Evolutionary conservation across 2,797 vertebrate genomes (phyloP).

Genomic region (Amphiprion clarkii): DNA sequence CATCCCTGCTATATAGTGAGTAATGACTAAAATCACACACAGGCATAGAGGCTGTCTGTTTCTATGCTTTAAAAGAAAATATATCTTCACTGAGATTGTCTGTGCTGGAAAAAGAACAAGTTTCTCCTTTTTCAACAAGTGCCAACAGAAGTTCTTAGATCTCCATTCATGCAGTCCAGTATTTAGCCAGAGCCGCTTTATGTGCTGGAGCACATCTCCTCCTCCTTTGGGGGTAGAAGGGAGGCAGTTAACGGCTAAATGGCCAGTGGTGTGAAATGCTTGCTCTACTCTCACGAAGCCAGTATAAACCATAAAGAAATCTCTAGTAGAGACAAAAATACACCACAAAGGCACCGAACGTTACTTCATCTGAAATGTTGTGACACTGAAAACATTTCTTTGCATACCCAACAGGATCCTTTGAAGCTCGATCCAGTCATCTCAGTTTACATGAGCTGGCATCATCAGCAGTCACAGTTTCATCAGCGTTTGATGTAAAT

Average conservation of each 20-base stretch:
- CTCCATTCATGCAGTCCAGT: constrained; percentile 18
- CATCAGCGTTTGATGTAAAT: constrained; percentile 59
- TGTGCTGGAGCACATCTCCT: constrained; percentile 49
- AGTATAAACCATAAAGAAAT: constrained; percentile 18
- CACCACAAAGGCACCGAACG: not conserved
- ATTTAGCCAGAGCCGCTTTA: constrained; percentile 34
- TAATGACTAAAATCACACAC: no score
- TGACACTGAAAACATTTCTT: constrained; percentile 5
- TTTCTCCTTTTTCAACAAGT: constrained; percentile 34
- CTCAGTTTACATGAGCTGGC: constrained; percentile 49
- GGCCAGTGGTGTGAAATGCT: constrained; percentile 13
- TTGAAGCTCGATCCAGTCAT: constrained; percentile 37
- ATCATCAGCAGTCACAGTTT: constrained; percentile 57
- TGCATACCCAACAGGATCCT: not conserved
- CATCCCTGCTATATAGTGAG: no score
- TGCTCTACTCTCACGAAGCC: constrained; percentile 18
- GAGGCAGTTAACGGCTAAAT: constrained; percentile 51
- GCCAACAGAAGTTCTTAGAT: constrained; percentile 42
- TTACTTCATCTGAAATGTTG: constrained; percentile 2
- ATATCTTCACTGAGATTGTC: not conserved
- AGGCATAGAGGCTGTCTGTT: not conserved
- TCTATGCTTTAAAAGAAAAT: not conserved
- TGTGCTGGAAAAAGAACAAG: not conserved
- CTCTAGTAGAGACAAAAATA: constrained; percentile 8
- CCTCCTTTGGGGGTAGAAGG: constrained; percentile 33